Conservation (phyloP, 2,888 invertebrate genomes). For the Chrysomela aeneicollis region DNA sequence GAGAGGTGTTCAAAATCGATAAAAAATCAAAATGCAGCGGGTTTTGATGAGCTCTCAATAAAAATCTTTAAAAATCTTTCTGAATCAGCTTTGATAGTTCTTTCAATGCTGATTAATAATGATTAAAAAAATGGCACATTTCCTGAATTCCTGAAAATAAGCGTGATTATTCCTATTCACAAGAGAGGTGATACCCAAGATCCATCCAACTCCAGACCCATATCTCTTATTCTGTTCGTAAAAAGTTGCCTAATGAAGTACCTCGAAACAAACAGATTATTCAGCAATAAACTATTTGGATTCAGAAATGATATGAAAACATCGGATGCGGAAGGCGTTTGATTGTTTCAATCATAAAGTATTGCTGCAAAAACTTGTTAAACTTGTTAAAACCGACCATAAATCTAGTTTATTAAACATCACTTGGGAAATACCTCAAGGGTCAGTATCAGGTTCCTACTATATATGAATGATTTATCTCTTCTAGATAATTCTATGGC, state of each 20-base stretch:
- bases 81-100: background rate
- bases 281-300: slow-evolving; percentile 13
- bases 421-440: background rate
- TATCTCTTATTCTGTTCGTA: slow-evolving; percentile 4
- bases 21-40: slow-evolving; percentile 9
- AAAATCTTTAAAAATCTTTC: slow-evolving; percentile 17
- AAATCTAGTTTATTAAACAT: slow-evolving; percentile 2
- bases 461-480: background rate
- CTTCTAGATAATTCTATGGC: background rate
- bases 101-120: slow-evolving; percentile 6
- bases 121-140: background rate
- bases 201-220: slow-evolving; percentile 12
- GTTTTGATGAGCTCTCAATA: background rate
- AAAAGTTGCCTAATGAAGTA: background rate
- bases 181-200: slow-evolving; percentile 1
- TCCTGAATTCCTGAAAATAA: slow-evolving; percentile 4
- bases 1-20: slow-evolving; percentile 9
- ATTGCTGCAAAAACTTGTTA: slow-evolving; percentile 3
- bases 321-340: background rate
- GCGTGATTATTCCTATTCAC: background rate
- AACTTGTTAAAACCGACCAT: slow-evolving; percentile 10
- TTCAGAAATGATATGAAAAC: background rate
- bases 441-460: background rate
- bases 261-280: slow-evolving; percentile 8
- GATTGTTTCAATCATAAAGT: slow-evolving; percentile 6